phyloP scores from a whole-genome alignment of 2,113 vertebrate genomes.

The Tetraodon nigroviridis region DNA sequence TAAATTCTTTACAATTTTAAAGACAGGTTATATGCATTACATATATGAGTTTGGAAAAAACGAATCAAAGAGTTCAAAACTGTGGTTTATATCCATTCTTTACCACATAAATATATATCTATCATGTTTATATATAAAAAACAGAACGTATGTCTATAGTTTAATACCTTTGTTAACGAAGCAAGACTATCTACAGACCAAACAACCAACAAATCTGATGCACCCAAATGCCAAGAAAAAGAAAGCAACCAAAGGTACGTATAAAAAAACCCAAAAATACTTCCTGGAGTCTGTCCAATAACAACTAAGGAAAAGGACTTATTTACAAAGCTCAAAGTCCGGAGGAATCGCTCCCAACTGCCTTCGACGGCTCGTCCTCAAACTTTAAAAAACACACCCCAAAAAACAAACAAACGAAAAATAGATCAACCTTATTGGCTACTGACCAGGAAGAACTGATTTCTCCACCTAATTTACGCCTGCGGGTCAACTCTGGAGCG shows the following conservation, averaged over 20 bases:
- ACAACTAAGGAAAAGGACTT: constrained; percentile 78
- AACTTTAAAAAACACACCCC: constrained; percentile 29
- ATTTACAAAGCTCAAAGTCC: constrained; percentile 96
- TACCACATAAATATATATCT: constrained; percentile 94
- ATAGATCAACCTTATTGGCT: no score
- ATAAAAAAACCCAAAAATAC: constrained; percentile 63
- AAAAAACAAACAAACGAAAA: no score
- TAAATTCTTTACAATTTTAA: constrained; percentile 78
- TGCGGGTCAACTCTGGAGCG: no score
- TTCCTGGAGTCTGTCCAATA: constrained; percentile 79
- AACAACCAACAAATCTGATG: constrained; percentile 90
- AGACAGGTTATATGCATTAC: constrained; percentile 91
- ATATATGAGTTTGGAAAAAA: constrained; percentile 77
- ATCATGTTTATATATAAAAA: constrained; percentile 75
- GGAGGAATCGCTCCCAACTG: constrained; percentile 81
- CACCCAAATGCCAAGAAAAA: constrained; percentile 88
- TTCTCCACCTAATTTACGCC: no score
- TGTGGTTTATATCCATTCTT: constrained; percentile 87
- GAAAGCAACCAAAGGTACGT: constrained; percentile 58
- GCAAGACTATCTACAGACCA: constrained; percentile 96
- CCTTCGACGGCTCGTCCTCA: constrained; percentile 51
- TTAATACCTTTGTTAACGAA: constrained; percentile 79
- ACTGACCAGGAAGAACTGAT: no score
- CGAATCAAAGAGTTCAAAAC: constrained; percentile 90
- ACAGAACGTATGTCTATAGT: constrained; percentile 84